A percentile compares a stretch with the other conserved stretches of the same genome.
Evolutionary conservation across 2,888 invertebrate genomes (phyloP).

Genomic region (Resseliella maxima): DNA sequence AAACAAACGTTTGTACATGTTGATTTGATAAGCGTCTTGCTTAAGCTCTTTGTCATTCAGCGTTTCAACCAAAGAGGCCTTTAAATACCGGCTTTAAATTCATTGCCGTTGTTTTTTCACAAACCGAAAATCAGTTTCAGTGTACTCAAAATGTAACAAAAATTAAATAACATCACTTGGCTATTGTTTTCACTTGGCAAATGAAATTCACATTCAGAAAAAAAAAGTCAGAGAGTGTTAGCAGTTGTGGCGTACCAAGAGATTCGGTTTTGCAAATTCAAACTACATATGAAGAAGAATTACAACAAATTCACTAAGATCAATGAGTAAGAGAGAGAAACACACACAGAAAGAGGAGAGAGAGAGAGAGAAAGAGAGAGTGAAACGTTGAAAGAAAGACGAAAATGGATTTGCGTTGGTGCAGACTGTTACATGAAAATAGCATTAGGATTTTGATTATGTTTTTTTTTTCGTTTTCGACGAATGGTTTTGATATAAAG

Average conservation of each 20-base stretch:
- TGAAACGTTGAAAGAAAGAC: too few species aligned
- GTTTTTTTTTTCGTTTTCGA: background rate
- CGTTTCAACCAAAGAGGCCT: background rate
- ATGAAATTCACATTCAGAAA: background rate
- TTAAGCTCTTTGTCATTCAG: conserved; percentile 36
- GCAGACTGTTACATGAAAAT: conserved; percentile 51
- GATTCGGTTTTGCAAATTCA: conserved; percentile 35
- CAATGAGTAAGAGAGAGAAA: background rate
- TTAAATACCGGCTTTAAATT: background rate
- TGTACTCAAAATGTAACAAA: conserved; percentile 38
- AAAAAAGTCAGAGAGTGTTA: background rate
- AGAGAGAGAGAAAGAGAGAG: too few species aligned
- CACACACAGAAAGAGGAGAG: too few species aligned
- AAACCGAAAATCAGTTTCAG: background rate
- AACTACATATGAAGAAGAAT: conserved; percentile 14
- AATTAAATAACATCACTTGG: conserved; percentile 54
- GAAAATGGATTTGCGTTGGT: conserved; percentile 29
- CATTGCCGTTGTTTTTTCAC: background rate
- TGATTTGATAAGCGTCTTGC: conserved; percentile 51
- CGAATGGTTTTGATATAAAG: background rate
- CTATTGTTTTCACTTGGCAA: background rate
- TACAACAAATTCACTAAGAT: conserved; percentile 34
- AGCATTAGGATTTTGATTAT: conserved; percentile 54
- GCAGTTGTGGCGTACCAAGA: conserved; percentile 37
- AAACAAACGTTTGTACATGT: conserved; percentile 43